Conservation (phyloP, 2,888 invertebrate species). For the Tetropium fuscum region DNA sequence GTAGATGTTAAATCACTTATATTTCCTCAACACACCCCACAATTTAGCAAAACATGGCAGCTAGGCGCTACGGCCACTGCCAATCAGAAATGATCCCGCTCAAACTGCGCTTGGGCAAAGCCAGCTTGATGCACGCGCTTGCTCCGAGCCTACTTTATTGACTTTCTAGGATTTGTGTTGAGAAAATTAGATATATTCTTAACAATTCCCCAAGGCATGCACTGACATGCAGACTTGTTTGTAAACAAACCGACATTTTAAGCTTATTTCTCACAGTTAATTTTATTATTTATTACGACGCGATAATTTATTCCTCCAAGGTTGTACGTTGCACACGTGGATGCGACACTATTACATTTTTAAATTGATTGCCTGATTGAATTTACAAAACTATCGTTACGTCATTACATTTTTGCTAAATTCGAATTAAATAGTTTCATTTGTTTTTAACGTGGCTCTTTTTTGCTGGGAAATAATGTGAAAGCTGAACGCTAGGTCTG, state of each 20-base stretch:
- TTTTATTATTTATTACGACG: too few species aligned
- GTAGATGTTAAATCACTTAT: constrained; percentile 60
- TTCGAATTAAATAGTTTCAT: constrained; percentile 1
- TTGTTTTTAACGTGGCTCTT: background rate
- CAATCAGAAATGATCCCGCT: constrained; percentile 60
- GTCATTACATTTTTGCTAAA: background rate
- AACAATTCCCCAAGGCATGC: background rate
- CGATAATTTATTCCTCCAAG: too few species aligned
- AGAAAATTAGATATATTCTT: background rate
- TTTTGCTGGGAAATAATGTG: constrained; percentile 6
- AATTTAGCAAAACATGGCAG: constrained; percentile 83
- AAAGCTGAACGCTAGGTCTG: constrained; percentile 10
- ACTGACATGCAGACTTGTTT: background rate
- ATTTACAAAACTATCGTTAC: background rate
- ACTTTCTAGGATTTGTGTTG: constrained; percentile 24
- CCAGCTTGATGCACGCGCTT: constrained; percentile 14
- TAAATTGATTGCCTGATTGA: too few species aligned
- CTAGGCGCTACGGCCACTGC: constrained; percentile 62
- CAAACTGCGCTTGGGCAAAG: constrained; percentile 54
- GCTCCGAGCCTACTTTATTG: constrained; percentile 28
- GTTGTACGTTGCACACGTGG: constrained; percentile 8
- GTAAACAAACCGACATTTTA: background rate
- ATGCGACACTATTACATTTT: constrained; percentile 10
- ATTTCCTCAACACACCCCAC: constrained; percentile 71
- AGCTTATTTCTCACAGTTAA: too few species aligned